Evolutionary conservation across 2,113 vertebrate species (phyloP).

Genomic region (Pelvicachromis taeniatus): DNA sequence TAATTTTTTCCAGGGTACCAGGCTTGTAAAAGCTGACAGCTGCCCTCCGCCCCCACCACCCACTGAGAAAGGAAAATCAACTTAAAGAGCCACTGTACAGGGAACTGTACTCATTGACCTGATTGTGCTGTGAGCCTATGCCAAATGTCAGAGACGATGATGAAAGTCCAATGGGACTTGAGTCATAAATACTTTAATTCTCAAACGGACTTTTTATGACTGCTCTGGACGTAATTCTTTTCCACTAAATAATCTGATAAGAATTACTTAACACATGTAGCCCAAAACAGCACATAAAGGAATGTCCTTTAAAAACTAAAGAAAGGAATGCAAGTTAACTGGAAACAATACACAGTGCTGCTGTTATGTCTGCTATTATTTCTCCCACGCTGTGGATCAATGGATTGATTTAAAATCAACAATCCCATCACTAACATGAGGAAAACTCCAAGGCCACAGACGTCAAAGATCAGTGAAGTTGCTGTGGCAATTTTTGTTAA

Average conservation of each 20-base stretch:
- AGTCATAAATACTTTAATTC: neutral
- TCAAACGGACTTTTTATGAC: neutral
- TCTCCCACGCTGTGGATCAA: neutral
- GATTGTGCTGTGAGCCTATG: neutral
- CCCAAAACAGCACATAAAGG: neutral
- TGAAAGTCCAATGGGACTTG: neutral
- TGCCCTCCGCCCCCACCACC: conserved; percentile 31
- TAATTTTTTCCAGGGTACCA: conserved; percentile 39
- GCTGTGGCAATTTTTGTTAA: neutral
- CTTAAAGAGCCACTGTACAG: conserved; percentile 19
- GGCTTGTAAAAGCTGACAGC: conserved; percentile 47
- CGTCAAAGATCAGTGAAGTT: neutral
- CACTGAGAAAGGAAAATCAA: conserved; percentile 17
- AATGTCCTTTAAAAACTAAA: neutral
- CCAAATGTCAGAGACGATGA: neutral
- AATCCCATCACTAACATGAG: neutral
- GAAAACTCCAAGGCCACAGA: neutral
- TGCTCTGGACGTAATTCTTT: neutral
- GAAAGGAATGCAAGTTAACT: neutral
- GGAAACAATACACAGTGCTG: neutral
- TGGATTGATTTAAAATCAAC: neutral
- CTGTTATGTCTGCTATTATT: neutral
- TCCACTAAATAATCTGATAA: neutral
- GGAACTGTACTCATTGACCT: conserved; percentile 25
- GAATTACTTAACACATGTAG: neutral